Base-by-base conservation (phyloP, 1,140 invertebrate species). In the Solen grandis region DNA sequence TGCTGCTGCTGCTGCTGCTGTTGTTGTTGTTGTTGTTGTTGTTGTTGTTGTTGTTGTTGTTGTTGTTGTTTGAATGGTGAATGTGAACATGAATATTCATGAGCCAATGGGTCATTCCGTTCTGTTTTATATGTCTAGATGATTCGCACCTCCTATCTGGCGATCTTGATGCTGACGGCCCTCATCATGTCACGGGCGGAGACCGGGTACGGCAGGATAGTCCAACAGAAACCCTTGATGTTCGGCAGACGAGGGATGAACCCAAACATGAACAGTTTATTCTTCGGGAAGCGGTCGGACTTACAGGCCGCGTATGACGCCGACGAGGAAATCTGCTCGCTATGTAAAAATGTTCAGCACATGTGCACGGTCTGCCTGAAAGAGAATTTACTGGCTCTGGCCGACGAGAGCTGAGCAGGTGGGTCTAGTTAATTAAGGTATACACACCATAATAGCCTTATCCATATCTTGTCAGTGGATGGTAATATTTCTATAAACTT, bases 261-360 rank as follows among this genome's bases (percentile, higher is more conserved):
- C 60, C 87, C 87, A 14, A 87, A 88, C 55, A 87, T 88, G 84
- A 87, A 87, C 83, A 88, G 87, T 78, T 69, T 88, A 57, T 87
- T 88, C 76, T 88, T 88, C 63, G 87, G 87, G 22, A 88, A 88
- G 72, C 68, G 87, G n/a, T 25, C 66, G 31, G 66, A 80, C 36
- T 29, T 80, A 16, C 57, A 52, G 27, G 22, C 41, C 5, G 57
- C 66, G 8, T 72, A 72, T 27, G 68, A 80, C 19, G 57, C 57
- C 57, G 68, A 72, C 5, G 68, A 80, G 5, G 77, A 80, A 36
- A 65, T 80, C 25, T 80, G 77, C 54, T 29, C 66, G 4, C 35
- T 80, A 65, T 78, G 75, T 52, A 78, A 69, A 50, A 38, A 69
- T 16, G 33, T 78, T 2, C 63, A 69, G 16, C 75, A 63, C 1